These are phyloP conservation scores for Dinomys branickii DNA, from an alignment of 2,113 vertebrate genomes.

Conservation along the genomic window DNA sequence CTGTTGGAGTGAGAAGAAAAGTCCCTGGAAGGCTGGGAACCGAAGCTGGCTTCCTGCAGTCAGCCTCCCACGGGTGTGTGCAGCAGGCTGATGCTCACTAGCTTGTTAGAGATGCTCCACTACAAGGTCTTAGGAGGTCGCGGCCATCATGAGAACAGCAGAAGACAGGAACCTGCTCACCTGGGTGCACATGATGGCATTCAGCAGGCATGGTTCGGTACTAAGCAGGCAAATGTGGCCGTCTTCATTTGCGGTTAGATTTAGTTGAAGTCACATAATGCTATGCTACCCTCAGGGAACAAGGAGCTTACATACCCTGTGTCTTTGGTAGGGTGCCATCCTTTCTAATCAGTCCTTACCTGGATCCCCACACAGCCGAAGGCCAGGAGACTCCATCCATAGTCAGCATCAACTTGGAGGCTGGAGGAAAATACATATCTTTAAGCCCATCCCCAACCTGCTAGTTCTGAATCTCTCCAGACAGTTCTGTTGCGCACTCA, in stretches of 20 bases:
- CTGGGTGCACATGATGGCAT: neutral
- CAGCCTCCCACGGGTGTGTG: neutral
- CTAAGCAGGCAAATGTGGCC: too few species aligned
- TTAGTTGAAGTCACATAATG: neutral
- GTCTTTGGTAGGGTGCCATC: neutral
- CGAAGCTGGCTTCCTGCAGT: neutral
- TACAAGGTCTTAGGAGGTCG: neutral
- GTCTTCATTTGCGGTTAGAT: neutral
- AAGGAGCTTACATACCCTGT: neutral
- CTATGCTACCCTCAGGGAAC: neutral
- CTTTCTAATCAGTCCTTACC: neutral
- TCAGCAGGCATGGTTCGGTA: neutral
- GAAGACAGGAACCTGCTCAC: neutral
- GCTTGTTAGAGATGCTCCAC: neutral
- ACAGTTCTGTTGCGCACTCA: neutral
- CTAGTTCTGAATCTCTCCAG: neutral
- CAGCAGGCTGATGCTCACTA: accelerated
- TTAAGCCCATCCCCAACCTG: accelerated
- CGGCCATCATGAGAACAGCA: neutral
- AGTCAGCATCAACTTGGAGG: neutral
- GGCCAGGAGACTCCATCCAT: neutral
- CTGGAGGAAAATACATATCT: neutral
- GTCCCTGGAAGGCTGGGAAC: neutral
- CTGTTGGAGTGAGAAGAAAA: neutral
- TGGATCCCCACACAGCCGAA: neutral